Evolutionary conservation across 2,797 vertebrate species (phyloP).

Genomic region (Ammospiza maritima): DNA sequence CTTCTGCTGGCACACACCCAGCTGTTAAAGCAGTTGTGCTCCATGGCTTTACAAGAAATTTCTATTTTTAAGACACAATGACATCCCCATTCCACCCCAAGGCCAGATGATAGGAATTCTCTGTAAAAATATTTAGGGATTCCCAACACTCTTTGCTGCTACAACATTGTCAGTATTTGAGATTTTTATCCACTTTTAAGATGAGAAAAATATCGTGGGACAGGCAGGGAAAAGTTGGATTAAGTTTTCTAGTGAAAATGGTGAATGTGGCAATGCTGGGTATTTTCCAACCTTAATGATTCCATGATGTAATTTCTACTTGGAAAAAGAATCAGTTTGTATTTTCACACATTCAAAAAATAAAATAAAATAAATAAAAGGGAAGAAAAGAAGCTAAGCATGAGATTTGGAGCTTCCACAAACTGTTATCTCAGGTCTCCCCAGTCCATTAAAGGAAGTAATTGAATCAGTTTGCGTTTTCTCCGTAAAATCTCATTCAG

Average conservation of each 20-base stretch:
- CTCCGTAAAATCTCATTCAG: constrained; percentile 83
- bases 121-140: not conserved
- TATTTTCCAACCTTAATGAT: not conserved
- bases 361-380: not conserved
- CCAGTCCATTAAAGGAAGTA: constrained; percentile 88
- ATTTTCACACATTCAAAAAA: constrained; percentile 50
- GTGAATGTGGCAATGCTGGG: not conserved
- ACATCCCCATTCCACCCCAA: not conserved
- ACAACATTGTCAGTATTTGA: not conserved
- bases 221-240: not conserved
- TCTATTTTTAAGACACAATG: not conserved
- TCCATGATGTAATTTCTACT: not conserved
- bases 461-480: constrained; percentile 85
- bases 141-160: not conserved
- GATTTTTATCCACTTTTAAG: not conserved
- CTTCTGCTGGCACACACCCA: not conserved
- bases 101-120: not conserved
- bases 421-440: constrained; percentile 82
- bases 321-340: constrained; percentile 31
- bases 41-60: not conserved
- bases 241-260: not conserved
- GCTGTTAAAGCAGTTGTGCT: no score
- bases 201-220: not conserved
- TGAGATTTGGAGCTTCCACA: constrained; percentile 79
- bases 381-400: not conserved